Conservation (phyloP, 2,888 invertebrate genomes). For the Phyto melanocephala region DNA sequence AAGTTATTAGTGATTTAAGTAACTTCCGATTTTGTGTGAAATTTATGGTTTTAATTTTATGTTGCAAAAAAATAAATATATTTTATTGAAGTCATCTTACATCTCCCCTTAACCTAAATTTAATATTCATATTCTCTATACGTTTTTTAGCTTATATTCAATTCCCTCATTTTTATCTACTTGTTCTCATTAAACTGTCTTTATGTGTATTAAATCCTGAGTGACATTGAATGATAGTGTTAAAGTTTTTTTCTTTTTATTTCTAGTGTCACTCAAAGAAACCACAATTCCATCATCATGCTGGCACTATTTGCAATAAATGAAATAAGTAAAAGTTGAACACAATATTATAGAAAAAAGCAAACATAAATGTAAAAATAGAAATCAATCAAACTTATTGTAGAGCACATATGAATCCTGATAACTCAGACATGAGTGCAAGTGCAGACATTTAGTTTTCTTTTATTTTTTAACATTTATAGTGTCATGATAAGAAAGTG, state of each 20-base stretch:
- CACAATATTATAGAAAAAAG: neutral
- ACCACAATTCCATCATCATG: slow-evolving; percentile 62
- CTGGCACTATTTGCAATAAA: slow-evolving; percentile 29
- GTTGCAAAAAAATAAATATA: neutral
- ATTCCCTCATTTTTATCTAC: slow-evolving; percentile 44
- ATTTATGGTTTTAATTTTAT: slow-evolving; percentile 59
- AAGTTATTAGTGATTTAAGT: slow-evolving; percentile 65
- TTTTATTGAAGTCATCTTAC: too few species aligned
- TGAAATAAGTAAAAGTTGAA: slow-evolving; percentile 11
- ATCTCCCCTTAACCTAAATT: too few species aligned
- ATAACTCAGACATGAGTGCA: slow-evolving; percentile 52
- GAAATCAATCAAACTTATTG: slow-evolving; percentile 63
- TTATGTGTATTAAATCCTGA: slow-evolving; percentile 51
- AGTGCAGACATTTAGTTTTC: slow-evolving; percentile 48
- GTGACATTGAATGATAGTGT: slow-evolving; percentile 64
- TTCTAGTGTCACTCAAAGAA: slow-evolving; percentile 51
- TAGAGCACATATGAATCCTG: slow-evolving; percentile 55
- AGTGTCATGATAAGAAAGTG: slow-evolving; percentile 50
- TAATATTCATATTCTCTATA: neutral
- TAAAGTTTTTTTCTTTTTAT: slow-evolving; percentile 28
- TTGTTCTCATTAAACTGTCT: slow-evolving; percentile 52
- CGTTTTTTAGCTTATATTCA: neutral
- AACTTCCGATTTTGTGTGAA: slow-evolving; percentile 64
- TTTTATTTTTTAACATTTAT: slow-evolving; percentile 23
- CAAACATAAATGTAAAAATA: slow-evolving; percentile 22